A percentile compares a stretch with the other conserved stretches of the same genome.
phyloP scores from a whole-genome alignment of 1,140 invertebrate species.

The Drosophila malerkotliana region DNA sequence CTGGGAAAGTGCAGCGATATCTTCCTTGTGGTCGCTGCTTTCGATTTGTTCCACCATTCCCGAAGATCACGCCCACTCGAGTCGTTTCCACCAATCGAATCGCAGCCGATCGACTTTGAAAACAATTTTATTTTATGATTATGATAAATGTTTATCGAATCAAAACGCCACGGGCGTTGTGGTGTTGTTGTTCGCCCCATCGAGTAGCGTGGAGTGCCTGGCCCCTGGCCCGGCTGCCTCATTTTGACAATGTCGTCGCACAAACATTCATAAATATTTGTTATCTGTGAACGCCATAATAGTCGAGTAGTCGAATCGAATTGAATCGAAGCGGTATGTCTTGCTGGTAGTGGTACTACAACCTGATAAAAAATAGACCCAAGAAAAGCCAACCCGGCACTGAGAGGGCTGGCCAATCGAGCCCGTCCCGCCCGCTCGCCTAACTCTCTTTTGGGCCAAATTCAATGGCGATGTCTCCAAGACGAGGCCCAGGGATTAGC shows the following conservation, averaged over 20 bases:
- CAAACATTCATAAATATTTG: conserved; percentile 72
- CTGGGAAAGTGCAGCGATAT: conserved; percentile 36
- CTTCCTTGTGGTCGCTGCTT: conserved; percentile 22
- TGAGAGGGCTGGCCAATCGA: conserved; percentile 3
- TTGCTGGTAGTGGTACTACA: conserved; percentile 47
- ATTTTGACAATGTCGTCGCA: conserved; percentile 69
- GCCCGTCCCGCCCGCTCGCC: background rate
- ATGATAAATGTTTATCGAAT: conserved; percentile 84
- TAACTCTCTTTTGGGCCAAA: background rate
- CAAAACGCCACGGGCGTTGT: conserved; percentile 67
- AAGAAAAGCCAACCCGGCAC: conserved; percentile 33
- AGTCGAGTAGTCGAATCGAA: conserved; percentile 59
- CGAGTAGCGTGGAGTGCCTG: conserved; percentile 11
- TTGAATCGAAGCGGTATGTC: conserved; percentile 15
- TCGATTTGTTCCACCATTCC: conserved; percentile 26
- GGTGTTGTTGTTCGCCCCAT: conserved; percentile 37
- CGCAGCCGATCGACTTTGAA: conserved; percentile 66
- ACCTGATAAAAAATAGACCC: conserved; percentile 53
- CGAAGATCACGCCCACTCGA: conserved; percentile 63
- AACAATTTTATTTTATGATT: conserved; percentile 78
- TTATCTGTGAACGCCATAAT: conserved; percentile 78
- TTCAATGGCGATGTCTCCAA: conserved; percentile 20
- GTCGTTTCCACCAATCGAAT: conserved; percentile 66
- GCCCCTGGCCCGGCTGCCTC: conserved; percentile 55
- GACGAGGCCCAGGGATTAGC: conserved; percentile 50